phyloP scores from a whole-genome alignment of 2,888 invertebrate species.

The Drosophila nigritarsus region DNA sequence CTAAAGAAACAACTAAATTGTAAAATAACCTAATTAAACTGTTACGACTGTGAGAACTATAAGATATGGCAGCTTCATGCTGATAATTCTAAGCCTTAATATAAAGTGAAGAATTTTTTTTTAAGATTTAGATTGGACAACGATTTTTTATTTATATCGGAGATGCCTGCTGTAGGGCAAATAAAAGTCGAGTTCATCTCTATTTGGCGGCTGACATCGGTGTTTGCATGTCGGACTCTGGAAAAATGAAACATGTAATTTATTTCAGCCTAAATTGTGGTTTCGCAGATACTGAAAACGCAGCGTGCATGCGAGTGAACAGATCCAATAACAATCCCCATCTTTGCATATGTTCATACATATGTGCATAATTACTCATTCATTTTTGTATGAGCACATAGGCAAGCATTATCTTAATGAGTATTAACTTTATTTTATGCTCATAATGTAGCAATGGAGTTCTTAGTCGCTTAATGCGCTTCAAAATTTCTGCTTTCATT shows the following conservation, averaged over 20 bases:
- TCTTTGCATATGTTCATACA: conserved; percentile 1
- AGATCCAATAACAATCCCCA: conserved; percentile 25
- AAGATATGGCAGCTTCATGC: background rate
- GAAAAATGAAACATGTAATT: conserved; percentile 68
- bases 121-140: background rate
- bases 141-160: background rate
- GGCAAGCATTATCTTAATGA: conserved; percentile 27
- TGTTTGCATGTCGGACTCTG: conserved; percentile 36
- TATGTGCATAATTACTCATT: background rate
- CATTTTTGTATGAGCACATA: background rate
- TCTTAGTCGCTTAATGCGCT: conserved; percentile 25
- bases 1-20: background rate
- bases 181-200: conserved; percentile 1
- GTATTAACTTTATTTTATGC: conserved; percentile 37
- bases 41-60: background rate
- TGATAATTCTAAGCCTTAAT: background rate
- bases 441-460: conserved; percentile 33
- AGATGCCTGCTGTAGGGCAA: background rate
- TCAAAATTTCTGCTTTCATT: conserved; percentile 12
- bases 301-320: conserved; percentile 24
- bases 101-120: background rate
- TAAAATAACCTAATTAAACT: background rate
- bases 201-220: conserved; percentile 8
- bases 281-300: conserved; percentile 43
- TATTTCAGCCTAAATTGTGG: conserved; percentile 70